Conservation (phyloP, 2,113 vertebrate species). For the Formicarius rufipectus region DNA sequence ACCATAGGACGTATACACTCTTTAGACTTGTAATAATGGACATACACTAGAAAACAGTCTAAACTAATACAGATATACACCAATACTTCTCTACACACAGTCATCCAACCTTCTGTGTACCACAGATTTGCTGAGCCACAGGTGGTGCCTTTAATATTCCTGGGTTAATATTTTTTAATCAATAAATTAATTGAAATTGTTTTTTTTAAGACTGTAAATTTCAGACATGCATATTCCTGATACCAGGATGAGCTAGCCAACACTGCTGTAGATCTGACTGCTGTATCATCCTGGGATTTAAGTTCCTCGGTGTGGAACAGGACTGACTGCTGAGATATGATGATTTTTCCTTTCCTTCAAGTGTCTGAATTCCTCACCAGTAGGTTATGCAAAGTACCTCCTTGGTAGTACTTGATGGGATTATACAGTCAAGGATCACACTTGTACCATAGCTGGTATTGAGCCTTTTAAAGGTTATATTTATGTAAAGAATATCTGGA, state of each 20-base stretch:
- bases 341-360: background rate
- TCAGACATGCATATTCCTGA: background rate
- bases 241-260: background rate
- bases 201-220: background rate
- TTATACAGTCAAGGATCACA: background rate
- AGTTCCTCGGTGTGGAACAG: background rate
- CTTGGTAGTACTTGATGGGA: background rate
- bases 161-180: background rate
- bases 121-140: background rate
- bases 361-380: background rate
- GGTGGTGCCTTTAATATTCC: background rate
- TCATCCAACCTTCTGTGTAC: background rate
- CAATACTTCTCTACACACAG: background rate
- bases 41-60: background rate
- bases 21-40: background rate
- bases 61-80: background rate
- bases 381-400: background rate
- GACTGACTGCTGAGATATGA: background rate
- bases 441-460: background rate
- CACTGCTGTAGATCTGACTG: background rate
- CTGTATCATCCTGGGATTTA: background rate
- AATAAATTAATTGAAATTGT: background rate
- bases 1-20: background rate
- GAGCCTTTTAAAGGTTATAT: background rate
- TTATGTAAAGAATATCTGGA: constrained; percentile 16